Evolutionary conservation across 2,888 invertebrate genomes (phyloP), one percentile per base, ranked within the genome.

Genomic region (Athalia cordata): DNA sequence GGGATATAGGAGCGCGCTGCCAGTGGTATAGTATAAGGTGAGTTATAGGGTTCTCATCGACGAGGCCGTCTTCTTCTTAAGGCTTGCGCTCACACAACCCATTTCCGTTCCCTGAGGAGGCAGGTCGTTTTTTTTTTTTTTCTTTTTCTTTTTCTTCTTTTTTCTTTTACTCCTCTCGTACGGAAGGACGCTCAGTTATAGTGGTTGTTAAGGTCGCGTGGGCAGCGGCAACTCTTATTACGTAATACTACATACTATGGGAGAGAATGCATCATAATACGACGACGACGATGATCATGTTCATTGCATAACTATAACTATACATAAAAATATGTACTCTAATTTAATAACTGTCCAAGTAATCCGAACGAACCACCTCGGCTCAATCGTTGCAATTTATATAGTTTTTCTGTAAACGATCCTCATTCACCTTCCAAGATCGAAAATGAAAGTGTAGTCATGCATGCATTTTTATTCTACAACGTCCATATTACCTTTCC

Each of bases 311-410:
- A 75, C 62, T 43, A 15, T 7, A n/a, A 15, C n/a, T 50, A 75
- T 75, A 29, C 62, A 75, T 52, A 50, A 13, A 75, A 75, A 29
- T 29, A 29, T 29, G 29, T 64, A 13, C 75, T 62, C 75, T 13
- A 75, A 75, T 75, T 62, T 62, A 75, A 59, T 75, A 75, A 75
- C 62, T 50, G 75, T 75, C 29, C 29, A 9, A 72, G 47, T 72
- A 59, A 72, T 72, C 9, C 8, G 47, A 59, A 72, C 59, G 45
- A 59, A 47, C 72, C 45, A 72, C 7, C 57, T 59, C 59, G 13
- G 59, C 13, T 59, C 15, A 59, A 72, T 72, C 47, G 9, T 5
- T 47, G 52, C 43, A 55, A 45, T 55, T 43, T 5, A 67, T 50
- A 15, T 4, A 4, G n/a, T 55, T 55, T n/a, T 11, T 11, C 4